Conservation (phyloP, 2,113 vertebrate species). For the Strigops habroptila region DNA sequence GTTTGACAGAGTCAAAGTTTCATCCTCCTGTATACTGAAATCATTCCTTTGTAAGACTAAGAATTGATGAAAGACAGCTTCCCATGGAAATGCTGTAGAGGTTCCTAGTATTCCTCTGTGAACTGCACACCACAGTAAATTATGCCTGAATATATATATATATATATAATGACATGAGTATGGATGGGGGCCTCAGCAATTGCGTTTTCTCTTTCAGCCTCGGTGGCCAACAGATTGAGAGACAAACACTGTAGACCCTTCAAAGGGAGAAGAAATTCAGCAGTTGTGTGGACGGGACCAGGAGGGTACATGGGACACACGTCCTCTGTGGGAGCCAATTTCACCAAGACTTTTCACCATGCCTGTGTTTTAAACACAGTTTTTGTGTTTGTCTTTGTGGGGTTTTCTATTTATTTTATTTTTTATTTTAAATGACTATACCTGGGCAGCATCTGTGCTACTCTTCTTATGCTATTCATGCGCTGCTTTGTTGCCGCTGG, state of each 20-base stretch:
- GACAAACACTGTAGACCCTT: not conserved
- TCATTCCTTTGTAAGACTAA: not conserved
- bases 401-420: not conserved
- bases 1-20: not conserved
- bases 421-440: not conserved
- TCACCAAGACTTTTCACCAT: not conserved
- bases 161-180: rapidly evolving
- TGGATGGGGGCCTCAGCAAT: rapidly evolving
- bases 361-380: not conserved
- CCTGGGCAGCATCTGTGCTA: not conserved
- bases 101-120: not conserved
- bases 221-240: not conserved
- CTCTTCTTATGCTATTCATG: not conserved
- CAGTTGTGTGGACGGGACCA: not conserved
- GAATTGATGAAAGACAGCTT: not conserved
- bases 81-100: not conserved
- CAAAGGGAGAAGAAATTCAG: not conserved
- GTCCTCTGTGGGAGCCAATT: not conserved
- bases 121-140: not conserved
- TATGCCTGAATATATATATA: not conserved
- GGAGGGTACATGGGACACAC: not conserved
- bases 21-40: not conserved
- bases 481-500: not conserved
- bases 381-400: not conserved
- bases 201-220: not conserved